phyloP scores from a whole-genome alignment of 2,888 invertebrate species.

The Clusia tigrina region DNA sequence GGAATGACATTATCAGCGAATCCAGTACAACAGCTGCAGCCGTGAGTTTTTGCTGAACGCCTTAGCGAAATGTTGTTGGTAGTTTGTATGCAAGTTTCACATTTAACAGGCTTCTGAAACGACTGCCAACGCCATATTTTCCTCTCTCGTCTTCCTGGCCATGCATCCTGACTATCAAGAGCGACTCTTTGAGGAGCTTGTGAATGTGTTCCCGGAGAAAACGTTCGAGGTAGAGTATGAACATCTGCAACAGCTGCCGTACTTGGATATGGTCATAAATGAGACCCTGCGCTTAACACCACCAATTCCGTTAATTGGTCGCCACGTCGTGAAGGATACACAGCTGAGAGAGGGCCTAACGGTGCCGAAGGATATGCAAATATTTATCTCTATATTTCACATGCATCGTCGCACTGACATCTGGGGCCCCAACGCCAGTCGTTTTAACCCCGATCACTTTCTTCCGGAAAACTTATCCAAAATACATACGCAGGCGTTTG shows the following conservation, averaged over 20 bases:
- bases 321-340: conserved; percentile 34
- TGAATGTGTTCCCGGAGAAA: conserved; percentile 27
- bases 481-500: conserved; percentile 43
- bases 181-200: conserved; percentile 37
- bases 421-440: conserved; percentile 44
- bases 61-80: conserved; percentile 19
- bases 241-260: conserved; percentile 39
- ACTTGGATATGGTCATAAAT: conserved; percentile 45
- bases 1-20: conserved; percentile 39
- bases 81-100: too few relatives aligned
- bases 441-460: conserved; percentile 45
- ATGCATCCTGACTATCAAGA: conserved; percentile 39
- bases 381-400: conserved; percentile 39
- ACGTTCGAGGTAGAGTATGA: conserved; percentile 34
- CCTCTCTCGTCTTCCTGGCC: conserved; percentile 38
- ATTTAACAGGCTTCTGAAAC: conserved; percentile 43
- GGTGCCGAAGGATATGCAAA: conserved; percentile 37
- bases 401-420: conserved; percentile 40
- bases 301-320: conserved; percentile 41
- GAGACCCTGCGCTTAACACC: conserved; percentile 43
- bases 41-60: conserved; percentile 38
- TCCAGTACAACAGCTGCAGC: conserved; percentile 39
- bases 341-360: conserved; percentile 33
- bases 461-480: conserved; percentile 36
- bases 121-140: conserved; percentile 34